Conservation (phyloP, 2,113 vertebrate genomes). For the Eudyptes chrysolophus region DNA sequence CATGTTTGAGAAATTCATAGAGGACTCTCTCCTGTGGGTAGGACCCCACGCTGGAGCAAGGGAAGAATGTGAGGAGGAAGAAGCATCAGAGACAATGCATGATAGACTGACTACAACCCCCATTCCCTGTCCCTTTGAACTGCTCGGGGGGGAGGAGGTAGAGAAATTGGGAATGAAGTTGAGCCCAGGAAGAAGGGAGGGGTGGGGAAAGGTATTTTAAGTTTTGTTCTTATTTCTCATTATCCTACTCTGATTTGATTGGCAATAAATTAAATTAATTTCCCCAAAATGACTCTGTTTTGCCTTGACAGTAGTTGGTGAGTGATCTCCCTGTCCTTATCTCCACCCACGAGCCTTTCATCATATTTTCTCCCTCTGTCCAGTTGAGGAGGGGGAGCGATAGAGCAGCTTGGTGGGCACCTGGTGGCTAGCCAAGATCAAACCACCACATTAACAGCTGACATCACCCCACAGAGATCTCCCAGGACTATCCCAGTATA, state of each 20-base stretch:
- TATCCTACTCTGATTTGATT: background rate
- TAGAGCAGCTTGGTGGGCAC: background rate
- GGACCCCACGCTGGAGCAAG: background rate
- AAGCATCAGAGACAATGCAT: accelerated
- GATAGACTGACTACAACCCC: background rate
- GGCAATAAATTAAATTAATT: background rate
- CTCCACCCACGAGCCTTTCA: accelerated
- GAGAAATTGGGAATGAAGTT: background rate
- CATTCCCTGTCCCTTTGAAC: background rate
- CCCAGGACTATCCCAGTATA: background rate
- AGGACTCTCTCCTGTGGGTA: background rate
- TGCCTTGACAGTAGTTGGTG: background rate
- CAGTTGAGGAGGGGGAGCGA: background rate
- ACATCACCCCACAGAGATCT: background rate
- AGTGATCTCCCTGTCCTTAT: background rate
- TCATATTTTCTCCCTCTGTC: background rate
- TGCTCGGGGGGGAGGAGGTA: accelerated
- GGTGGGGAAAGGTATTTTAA: background rate
- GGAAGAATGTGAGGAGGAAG: background rate
- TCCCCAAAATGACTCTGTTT: background rate
- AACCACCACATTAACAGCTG: background rate
- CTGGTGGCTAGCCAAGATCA: background rate
- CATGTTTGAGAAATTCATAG: no score
- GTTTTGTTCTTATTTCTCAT: background rate
- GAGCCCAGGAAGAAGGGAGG: background rate